Evolutionary conservation across 2,797 vertebrate genomes (phyloP).

Genomic region (Mormyrops attenuatus): DNA sequence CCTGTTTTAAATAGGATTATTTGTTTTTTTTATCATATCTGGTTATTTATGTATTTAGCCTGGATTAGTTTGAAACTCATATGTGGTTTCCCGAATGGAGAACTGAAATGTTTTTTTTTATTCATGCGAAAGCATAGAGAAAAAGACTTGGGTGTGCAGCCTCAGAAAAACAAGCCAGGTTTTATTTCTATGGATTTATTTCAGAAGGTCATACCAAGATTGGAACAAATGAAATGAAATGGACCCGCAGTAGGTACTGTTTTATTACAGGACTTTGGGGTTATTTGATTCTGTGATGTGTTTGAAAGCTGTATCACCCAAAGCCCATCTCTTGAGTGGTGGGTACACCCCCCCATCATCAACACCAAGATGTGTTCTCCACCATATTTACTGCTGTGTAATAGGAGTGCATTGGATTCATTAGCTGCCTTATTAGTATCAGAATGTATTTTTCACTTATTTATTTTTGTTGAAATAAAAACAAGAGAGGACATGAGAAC

Average conservation of each 20-base stretch:
- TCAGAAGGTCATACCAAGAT: slow-evolving; percentile 22
- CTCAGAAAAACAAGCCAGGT: not conserved
- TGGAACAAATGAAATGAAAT: slow-evolving; percentile 54
- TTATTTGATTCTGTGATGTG: not conserved
- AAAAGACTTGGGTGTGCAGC: not conserved
- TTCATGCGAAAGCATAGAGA: not conserved
- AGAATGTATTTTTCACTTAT: not conserved
- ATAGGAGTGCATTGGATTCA: not conserved
- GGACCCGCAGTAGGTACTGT: not conserved
- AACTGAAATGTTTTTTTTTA: not conserved
- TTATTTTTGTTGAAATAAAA: not conserved
- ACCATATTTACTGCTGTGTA: not conserved
- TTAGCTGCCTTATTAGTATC: not conserved
- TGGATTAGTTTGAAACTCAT: not conserved
- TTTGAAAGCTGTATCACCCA: not conserved
- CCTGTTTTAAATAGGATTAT: not conserved
- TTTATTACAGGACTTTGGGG: not conserved
- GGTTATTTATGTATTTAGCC: not conserved
- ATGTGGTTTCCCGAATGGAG: not conserved
- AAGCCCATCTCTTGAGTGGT: not conserved
- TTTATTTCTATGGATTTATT: slow-evolving; percentile 13
- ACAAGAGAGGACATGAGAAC: not conserved
- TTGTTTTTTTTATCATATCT: not conserved
- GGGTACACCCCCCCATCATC: not conserved
- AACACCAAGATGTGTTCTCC: not conserved